Conservation (phyloP, 2,113 vertebrate genomes). For the Xenopus tropicalis region UCB_Xtro_10.0 CM004447.2:32846501-32847000, state of each 20-base stretch:
- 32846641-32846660: no score
- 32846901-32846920: constrained; percentile 47
- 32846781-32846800: no score
- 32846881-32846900: no score
- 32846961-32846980: constrained; percentile 69
- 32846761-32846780: no score
- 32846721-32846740: no score
- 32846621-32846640: background rate
- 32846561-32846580: constrained; percentile 92
- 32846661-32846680: no score
- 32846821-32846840: no score
- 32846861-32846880: constrained; percentile 24
- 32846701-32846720: no score
- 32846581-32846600: background rate
- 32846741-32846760: no score
- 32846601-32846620: no score
- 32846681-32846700: no score
- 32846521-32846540: constrained; percentile 95
- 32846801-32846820: no score
- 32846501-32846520: constrained; percentile 85
- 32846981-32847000: constrained; percentile 74
- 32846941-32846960: constrained; percentile 57
- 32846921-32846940: constrained; percentile 67
- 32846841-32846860: constrained; percentile 11
- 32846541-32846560: constrained; percentile 87